A percentile compares a stretch with the other conserved stretches of the same genome.
phyloP scores from a whole-genome alignment of 2,113 vertebrate species.

The Rhineura floridana region DNA sequence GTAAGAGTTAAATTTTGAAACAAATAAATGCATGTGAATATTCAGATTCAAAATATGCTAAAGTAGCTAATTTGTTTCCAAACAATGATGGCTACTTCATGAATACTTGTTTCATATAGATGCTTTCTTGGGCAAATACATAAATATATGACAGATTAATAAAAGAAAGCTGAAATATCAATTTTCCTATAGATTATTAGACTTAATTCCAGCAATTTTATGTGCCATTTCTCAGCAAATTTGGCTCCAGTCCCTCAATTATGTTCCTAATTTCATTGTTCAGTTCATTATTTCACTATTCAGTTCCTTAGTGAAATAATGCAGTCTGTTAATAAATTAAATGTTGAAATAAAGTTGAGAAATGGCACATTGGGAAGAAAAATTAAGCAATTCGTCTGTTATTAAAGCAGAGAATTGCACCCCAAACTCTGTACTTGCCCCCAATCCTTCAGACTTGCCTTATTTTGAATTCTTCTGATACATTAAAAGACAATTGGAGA shows the following conservation, averaged over 20 bases:
- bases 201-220: not conserved
- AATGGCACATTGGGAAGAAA: not conserved
- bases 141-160: not conserved
- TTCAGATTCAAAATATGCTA: not conserved
- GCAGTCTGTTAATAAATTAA: not conserved
- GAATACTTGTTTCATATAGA: not conserved
- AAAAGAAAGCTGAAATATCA: not conserved
- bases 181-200: not conserved
- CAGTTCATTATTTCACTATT: too few species aligned
- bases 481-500: not conserved
- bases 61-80: not conserved
- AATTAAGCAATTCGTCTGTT: not conserved
- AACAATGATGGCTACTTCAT: not conserved
- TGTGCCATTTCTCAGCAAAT: not conserved
- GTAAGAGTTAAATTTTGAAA: too few species aligned
- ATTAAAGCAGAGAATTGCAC: not conserved
- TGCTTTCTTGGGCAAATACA: not conserved
- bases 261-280: too few species aligned
- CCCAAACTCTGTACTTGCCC: not conserved
- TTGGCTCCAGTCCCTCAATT: not conserved
- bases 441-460: not conserved
- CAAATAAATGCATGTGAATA: not conserved
- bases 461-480: constrained; percentile 12
- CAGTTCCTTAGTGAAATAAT: not conserved
- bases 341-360: not conserved